Base-by-base conservation (phyloP, 30 jellyfish, hydroid and myxozoan genomes). In the Haliclystus octoradiatus region DNA sequence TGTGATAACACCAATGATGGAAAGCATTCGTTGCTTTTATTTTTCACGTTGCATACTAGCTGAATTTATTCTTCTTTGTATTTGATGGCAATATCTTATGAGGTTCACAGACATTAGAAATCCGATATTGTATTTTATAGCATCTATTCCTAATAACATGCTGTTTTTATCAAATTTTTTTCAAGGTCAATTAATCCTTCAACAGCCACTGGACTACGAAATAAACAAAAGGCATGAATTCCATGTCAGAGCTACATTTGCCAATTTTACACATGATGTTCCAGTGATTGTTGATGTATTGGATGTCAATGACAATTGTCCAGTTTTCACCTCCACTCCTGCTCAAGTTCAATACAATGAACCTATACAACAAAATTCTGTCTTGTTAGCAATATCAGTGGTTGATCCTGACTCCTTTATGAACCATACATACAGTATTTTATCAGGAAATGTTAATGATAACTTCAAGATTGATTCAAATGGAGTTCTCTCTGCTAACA, bases 331-430 rank as follows among this genome's bases (percentile, higher is more conserved):
- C 19, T 19, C 57, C 14, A 9, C 57, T 9, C 9, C 57, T 9
- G 14, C 14, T 5, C 19, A 9, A 19, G 57, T 19, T 40, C 19
- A 5, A 9, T 9, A 5, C 14, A 9, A 40, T 5, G 97, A 88
- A 68, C 69, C 67, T 15, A 79, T 91, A 14, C 49, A 52, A 1
- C 61, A 63, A 26, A 88, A 91, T 9, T 49, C 79, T 26, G 47
- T 71, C 23, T 40, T 88, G 29, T 82, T 75, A 4, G 49, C 33
- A 74, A 50, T 88, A 40, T 49, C 29, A 23, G 97, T 95, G 1
- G 34, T 81, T 19, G 97, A 88, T 61, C 30, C 71, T 25, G 97
- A 88, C 51, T 74, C 73, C 49, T n/a, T n/a, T n/a, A 31, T 28
- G 15, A 32, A 70, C 29, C 0, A 62, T 14, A 63, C 81, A 0